These are phyloP conservation scores for Synanthedon andrenaeformis DNA, from an alignment of 2,888 invertebrate species.

Conservation along the genomic window DNA sequence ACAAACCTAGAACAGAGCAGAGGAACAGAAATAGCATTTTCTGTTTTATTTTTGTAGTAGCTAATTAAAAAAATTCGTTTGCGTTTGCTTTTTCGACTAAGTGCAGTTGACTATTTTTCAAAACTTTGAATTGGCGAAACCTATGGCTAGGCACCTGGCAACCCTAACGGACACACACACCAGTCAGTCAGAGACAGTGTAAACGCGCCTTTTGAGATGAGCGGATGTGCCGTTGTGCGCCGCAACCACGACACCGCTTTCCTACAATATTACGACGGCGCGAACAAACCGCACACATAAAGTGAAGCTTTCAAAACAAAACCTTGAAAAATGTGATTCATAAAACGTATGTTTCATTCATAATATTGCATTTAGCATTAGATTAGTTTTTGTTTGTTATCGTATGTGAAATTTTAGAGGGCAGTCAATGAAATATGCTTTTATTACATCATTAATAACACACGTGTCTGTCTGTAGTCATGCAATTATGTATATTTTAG, in stretches of 20 bases:
- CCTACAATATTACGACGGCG: conserved; percentile 17
- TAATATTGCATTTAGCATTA: neutral
- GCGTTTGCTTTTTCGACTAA: too few relatives aligned
- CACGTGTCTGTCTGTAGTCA: neutral
- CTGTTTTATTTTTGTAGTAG: too few relatives aligned
- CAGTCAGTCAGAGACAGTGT: conserved; percentile 30
- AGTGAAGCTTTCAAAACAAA: conserved; percentile 50
- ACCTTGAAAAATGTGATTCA: neutral
- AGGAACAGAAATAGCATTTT: too few relatives aligned
- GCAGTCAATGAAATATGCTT: neutral
- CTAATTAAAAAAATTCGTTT: too few relatives aligned
- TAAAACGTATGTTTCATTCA: neutral
- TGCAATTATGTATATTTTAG: neutral
- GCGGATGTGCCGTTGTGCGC: conserved; percentile 24
- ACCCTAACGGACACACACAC: conserved; percentile 6
- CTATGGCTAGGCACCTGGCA: too few relatives aligned
- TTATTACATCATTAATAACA: neutral
- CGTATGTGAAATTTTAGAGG: neutral
- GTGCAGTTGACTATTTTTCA: too few relatives aligned
- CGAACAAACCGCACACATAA: conserved; percentile 20
- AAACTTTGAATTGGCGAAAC: too few relatives aligned
- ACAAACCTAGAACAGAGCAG: too few relatives aligned
- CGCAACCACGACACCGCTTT: conserved; percentile 7
- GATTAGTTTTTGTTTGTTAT: neutral
- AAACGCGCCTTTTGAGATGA: conserved; percentile 41